These are phyloP conservation scores for Gila robusta DNA, from an alignment of 2,797 vertebrate genomes.

Conservation along the genomic window DNA sequence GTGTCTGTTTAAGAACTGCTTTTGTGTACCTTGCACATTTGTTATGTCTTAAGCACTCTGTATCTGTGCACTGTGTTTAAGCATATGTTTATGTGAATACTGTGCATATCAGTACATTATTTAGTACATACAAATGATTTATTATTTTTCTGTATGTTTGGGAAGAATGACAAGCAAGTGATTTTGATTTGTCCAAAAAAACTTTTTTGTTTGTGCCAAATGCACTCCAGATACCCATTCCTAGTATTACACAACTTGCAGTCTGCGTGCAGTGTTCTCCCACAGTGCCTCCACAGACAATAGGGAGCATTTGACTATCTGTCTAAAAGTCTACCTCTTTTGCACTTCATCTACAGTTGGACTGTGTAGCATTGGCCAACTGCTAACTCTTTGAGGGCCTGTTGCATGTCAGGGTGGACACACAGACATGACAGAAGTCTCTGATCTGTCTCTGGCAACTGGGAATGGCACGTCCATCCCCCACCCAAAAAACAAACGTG, in stretches of 20 bases:
- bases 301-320: background rate
- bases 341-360: background rate
- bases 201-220: background rate
- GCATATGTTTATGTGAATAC: background rate
- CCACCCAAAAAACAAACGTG: background rate
- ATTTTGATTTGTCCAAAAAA: background rate
- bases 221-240: background rate
- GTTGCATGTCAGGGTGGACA: background rate
- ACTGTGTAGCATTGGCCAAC: slow-evolving; percentile 11
- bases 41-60: background rate
- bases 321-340: background rate
- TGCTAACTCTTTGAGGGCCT: background rate
- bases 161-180: background rate
- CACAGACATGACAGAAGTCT: slow-evolving; percentile 6
- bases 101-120: background rate
- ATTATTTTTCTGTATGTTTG: background rate
- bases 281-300: background rate
- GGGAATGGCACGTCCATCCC: slow-evolving; percentile 34
- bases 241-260: background rate
- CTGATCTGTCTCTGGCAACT: slow-evolving; percentile 44
- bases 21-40: background rate
- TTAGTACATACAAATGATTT: too few relatives aligned
- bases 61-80: background rate
- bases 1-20: background rate
- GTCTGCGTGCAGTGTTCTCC: background rate